These are phyloP conservation scores for Tolmerus cingulatus DNA, from an alignment of 2,888 invertebrate genomes.

Conservation along the genomic window DNA sequence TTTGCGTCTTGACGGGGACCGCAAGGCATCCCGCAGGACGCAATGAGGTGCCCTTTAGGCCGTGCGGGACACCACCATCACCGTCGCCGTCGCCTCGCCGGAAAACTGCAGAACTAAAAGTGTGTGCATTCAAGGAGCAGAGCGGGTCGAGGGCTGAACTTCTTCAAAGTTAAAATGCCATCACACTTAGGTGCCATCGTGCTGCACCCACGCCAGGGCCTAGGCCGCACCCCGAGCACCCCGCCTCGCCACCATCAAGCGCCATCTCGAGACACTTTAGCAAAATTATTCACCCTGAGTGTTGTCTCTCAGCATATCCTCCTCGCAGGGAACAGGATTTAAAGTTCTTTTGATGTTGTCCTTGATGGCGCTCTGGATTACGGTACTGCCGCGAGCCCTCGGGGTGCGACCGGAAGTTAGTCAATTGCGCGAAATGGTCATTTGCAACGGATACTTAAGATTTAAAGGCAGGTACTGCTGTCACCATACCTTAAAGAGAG, in stretches of 20 bases:
- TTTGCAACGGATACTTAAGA: not conserved
- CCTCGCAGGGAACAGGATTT: not conserved
- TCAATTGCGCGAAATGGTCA: not conserved
- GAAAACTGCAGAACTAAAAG: not conserved
- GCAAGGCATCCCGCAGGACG: not conserved
- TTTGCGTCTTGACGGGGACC: not conserved
- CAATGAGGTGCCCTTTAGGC: not conserved
- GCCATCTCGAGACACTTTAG: not conserved
- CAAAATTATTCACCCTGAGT: conserved; percentile 29
- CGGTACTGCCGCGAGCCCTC: not conserved
- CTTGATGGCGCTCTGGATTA: not conserved
- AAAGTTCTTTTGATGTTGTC: conserved; percentile 33
- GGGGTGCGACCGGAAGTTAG: not conserved
- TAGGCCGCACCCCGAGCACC: not conserved
- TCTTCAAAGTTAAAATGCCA: conserved; percentile 37
- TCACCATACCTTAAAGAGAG: not conserved
- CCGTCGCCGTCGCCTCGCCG: not conserved
- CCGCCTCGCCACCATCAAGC: not conserved
- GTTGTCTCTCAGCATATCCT: conserved; percentile 18
- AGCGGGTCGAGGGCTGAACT: conserved; percentile 19
- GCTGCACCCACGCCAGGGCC: not conserved
- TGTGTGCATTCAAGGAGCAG: conserved; percentile 16
- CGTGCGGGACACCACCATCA: not conserved
- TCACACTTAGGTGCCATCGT: conserved; percentile 23
- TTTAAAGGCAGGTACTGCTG: not conserved